These are phyloP conservation scores for Cathartes aura DNA, from an alignment of 2,113 vertebrate species.

Conservation along the genomic window DNA sequence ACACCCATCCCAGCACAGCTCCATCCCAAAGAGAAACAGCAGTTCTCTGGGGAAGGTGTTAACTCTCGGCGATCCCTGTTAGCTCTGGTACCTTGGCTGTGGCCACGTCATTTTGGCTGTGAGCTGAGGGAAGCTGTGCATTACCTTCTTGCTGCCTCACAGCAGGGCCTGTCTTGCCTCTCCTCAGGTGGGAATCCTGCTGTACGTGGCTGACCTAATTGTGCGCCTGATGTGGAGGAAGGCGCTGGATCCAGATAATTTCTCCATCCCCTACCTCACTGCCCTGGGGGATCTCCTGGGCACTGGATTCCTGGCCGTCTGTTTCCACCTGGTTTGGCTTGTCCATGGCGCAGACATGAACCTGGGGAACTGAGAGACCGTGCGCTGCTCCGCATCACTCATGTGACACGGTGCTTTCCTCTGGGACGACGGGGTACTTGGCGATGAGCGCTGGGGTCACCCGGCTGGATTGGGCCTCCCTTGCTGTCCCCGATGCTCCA, in stretches of 20 bases:
- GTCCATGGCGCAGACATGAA: not conserved
- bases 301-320: constrained; percentile 89
- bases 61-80: accelerated
- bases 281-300: constrained; percentile 94
- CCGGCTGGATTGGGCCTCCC: not conserved
- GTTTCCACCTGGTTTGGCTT: constrained; percentile 79
- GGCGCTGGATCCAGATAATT: constrained; percentile 92
- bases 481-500: accelerated
- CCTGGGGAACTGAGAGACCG: constrained; percentile 15
- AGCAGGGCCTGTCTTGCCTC: not conserved
- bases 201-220: constrained; percentile 90
- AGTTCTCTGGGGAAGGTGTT: not conserved
- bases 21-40: not conserved
- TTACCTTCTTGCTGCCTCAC: not conserved
- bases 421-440: not conserved
- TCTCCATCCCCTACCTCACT: constrained; percentile 97
- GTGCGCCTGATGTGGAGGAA: constrained; percentile 89
- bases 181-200: constrained; percentile 87
- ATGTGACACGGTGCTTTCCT: not conserved
- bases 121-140: not conserved
- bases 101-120: not conserved
- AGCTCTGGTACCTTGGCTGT: not conserved
- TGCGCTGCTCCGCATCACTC: not conserved
- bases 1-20: not conserved
- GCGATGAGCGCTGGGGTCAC: not conserved